Evolutionary conservation across 1,140 invertebrate species (phyloP), one percentile per base, ranked within the genome.

Genomic region (Drepana arcuata): DNA sequence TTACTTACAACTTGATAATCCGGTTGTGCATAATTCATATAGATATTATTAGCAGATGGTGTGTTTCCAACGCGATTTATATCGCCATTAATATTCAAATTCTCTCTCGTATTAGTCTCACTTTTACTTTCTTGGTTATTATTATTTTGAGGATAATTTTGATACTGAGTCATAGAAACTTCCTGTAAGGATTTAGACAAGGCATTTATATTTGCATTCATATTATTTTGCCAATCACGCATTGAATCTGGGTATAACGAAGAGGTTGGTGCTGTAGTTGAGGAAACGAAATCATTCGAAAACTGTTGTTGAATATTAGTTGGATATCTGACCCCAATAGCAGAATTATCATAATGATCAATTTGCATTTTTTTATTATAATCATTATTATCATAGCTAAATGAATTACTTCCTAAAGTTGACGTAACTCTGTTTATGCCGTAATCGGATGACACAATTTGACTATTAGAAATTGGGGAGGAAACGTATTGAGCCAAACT

Each of bases 331-430:
- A 81, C 43, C 5, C 74, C 77, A 51, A 67, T 81, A 11, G 51
- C 67, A 24, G 74, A 66, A 44, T 83, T 83, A 45, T 81, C 71
- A 47, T 79, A 84, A 50, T 83, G 79, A 50, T 83, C 75, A 29
- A 78, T 72, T 41, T 74, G 67, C 41, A 82, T 66, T 41, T 68
- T 69, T 41, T 83, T 81, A 35, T 52, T 61, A 23, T 39, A 28
- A 28, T 67, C 63, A 37, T 53, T 64, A 25, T 41, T 61, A 10
- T 68, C 67, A 27, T 69, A 74, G 36, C 35, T 55, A 7, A 48
- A 14, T 14, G 32, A 24, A 47, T 62, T 70, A 40, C 48, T 71
- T 9, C 46, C 56, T 7, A 60, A 34, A 2, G 62, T 74, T 28
- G 52, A 46, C 6, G 60, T 58, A 9, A 62, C 39, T 45, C 57